Evolutionary conservation across 1,140 invertebrate species (phyloP).

Genomic region (Carposina sasakii): DNA sequence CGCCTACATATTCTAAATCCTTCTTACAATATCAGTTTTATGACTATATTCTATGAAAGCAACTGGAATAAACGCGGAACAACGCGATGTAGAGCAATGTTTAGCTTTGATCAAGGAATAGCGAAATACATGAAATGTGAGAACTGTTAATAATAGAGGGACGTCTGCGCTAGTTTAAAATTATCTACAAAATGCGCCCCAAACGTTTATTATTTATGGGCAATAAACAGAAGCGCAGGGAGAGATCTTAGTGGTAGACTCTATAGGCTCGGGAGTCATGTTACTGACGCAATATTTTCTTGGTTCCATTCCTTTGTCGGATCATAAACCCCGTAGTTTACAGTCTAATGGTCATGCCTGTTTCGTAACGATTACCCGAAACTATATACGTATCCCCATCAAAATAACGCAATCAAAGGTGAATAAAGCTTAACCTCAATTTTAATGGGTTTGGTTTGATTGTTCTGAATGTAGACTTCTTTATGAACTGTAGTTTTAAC

Average conservation of each 20-base stretch:
- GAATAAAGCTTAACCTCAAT: constrained; percentile 10
- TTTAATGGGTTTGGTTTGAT: too few relatives aligned
- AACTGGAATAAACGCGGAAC: too few relatives aligned
- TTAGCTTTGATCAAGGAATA: too few relatives aligned
- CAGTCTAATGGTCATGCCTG: constrained; percentile 39
- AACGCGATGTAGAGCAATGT: too few relatives aligned
- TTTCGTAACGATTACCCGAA: constrained; percentile 41
- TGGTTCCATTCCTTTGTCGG: constrained; percentile 28
- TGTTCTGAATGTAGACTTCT: too few relatives aligned
- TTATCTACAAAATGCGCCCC: constrained; percentile 27
- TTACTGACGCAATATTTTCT: constrained; percentile 36
- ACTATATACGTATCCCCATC: constrained; percentile 42
- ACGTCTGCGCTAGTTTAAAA: too few relatives aligned
- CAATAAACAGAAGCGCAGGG: constrained; percentile 52
- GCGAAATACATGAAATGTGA: too few relatives aligned
- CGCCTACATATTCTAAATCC: constrained; percentile 30
- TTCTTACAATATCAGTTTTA: too few relatives aligned
- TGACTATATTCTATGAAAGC: too few relatives aligned
- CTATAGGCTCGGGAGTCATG: constrained; percentile 34
- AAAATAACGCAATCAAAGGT: constrained; percentile 38
- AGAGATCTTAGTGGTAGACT: too few relatives aligned
- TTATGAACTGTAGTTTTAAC: constrained; percentile 23
- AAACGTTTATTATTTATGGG: constrained; percentile 49
- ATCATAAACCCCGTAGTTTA: constrained; percentile 35
- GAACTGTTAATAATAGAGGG: too few relatives aligned